Percentiles rank a stretch among this genome's conserved stretches.
phyloP scores from a whole-genome alignment of 2,888 invertebrate species.

The Blastobasis adustella region DNA sequence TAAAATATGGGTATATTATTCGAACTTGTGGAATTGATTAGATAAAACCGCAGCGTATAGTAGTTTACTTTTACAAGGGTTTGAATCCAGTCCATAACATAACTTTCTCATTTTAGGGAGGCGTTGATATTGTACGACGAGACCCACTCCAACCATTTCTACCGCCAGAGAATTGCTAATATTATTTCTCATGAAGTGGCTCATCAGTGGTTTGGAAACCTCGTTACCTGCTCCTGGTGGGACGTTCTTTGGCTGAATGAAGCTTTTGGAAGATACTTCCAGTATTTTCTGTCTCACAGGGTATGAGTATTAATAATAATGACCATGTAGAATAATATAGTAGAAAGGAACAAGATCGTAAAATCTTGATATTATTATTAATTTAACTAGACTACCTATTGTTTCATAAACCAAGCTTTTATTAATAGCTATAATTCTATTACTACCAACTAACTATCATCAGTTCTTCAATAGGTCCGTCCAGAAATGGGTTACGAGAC shows the following conservation, averaged over 20 bases:
- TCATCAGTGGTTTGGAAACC: constrained; percentile 89
- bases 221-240: constrained; percentile 86
- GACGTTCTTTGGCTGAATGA: constrained; percentile 82
- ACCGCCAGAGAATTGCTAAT: constrained; percentile 78
- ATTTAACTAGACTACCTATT: too few relatives aligned
- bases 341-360: too few relatives aligned
- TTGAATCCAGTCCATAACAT: too few relatives aligned
- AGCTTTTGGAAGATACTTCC: constrained; percentile 81
- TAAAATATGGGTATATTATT: too few relatives aligned
- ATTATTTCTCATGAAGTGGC: constrained; percentile 85
- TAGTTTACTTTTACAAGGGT: too few relatives aligned
- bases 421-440: not conserved
- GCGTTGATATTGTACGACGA: constrained; percentile 71
- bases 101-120: constrained; percentile 54
- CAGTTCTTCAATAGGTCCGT: constrained; percentile 31
- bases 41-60: not conserved
- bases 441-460: too few relatives aligned
- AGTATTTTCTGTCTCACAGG: constrained; percentile 76
- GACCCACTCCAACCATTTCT: constrained; percentile 63
- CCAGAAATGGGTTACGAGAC: constrained; percentile 46
- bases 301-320: constrained; percentile 30
- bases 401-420: not conserved
- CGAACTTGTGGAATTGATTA: too few relatives aligned
- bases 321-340: too few relatives aligned
- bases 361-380: too few relatives aligned